Percentiles rank a stretch among this genome's conserved stretches.
These are phyloP conservation scores for Drosophila serrata DNA, from an alignment of 1,140 invertebrate species.

Conservation along the genomic window DNA sequence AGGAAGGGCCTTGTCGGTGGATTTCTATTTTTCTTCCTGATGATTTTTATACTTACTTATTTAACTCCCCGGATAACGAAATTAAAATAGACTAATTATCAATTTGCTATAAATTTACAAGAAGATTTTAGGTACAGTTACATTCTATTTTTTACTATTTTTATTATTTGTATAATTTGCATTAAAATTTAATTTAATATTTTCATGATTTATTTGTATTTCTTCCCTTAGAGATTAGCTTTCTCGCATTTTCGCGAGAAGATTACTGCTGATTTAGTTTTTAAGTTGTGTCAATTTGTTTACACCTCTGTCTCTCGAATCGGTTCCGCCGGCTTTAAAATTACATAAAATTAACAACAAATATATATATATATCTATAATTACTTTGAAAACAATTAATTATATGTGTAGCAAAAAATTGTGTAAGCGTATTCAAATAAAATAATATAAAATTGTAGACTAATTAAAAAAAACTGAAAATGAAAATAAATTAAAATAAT, in stretches of 20 bases:
- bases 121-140: not conserved
- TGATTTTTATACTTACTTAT: conserved; percentile 12
- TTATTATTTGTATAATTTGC: conserved; percentile 10
- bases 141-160: conserved; percentile 2
- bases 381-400: conserved; percentile 68
- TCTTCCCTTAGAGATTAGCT: conserved; percentile 7
- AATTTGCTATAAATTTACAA: conserved; percentile 1
- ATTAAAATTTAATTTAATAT: conserved; percentile 8
- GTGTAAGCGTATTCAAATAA: conserved; percentile 35
- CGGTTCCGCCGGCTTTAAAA: conserved; percentile 89
- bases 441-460: conserved; percentile 29
- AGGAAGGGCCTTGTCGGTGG: not conserved
- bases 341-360: conserved; percentile 86
- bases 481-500: not conserved
- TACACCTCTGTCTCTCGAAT: conserved; percentile 90
- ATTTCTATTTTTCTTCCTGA: not conserved
- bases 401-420: conserved; percentile 16
- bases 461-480: conserved; percentile 5
- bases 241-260: conserved; percentile 23
- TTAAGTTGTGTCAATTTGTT: conserved; percentile 72
- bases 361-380: conserved; percentile 70
- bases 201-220: conserved; percentile 1
- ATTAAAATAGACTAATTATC: not conserved
- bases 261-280: conserved; percentile 46
- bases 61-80: not conserved